Evolutionary conservation across 2,797 vertebrate species (phyloP), one percentile per base, ranked within the genome.

Genomic region (Oophaga sylvatica): DNA sequence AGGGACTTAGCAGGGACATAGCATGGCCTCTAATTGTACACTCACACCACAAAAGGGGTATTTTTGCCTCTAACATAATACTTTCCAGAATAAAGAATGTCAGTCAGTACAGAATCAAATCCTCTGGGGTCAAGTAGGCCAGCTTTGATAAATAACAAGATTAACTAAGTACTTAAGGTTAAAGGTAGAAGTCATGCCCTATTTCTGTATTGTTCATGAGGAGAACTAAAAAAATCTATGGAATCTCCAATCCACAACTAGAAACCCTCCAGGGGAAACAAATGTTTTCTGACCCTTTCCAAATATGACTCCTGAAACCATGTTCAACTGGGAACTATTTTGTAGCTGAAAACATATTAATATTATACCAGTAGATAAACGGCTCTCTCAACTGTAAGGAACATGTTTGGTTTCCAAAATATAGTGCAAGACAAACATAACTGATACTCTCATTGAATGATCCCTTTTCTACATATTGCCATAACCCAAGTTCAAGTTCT

Each of bases 111-210:
- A 83, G 73, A 89, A 77, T 87, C 84, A 87, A 71, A 83, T 87
- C 84, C 80, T 83, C 65, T 65, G 45, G 68, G 88, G 88, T 86
- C 84, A 76, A 87, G 84, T 82, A 89, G 88, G 88, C 80, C 84
- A 89, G 88, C 88, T 86, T 89, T 89, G 88, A 89, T 89, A 89
- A 89, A 89, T 86, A 89, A 89, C 88, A 87, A 89, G 88, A 89
- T 89, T 89, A 86, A 86, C 80, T 83, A 79, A 83, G 88, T 83
- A 89, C 84, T 87, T 89, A 86, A 86, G 84, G 84, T 86, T 86
- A 89, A 89, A 89, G 88, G 88, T 89, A 80, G 80, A 86, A 89
- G 88, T 87, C 88, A 45, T 89, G 88, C 84, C 84, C 88, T 89
- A 85, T 87, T 86, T 83, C 86, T 86, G 75, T 26, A 89, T 89